These are phyloP conservation scores for Acrossocheilus fasciatus DNA, from an alignment of 2,797 vertebrate species.

Conservation along the genomic window DNA sequence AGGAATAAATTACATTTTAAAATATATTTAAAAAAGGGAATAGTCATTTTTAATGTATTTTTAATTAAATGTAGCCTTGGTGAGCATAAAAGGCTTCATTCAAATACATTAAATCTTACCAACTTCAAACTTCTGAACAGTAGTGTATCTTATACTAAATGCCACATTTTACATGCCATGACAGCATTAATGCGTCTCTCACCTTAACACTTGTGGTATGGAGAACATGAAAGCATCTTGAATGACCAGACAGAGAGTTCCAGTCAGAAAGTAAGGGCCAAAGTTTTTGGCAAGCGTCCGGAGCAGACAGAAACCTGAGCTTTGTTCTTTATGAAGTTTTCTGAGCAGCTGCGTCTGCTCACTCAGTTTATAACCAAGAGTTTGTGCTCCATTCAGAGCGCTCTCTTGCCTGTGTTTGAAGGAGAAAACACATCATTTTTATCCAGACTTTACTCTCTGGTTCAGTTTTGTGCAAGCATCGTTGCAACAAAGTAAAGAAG, in stretches of 20 bases:
- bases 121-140: neutral
- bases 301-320: conserved; percentile 69
- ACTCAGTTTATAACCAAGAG: conserved; percentile 49
- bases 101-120: neutral
- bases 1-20: neutral
- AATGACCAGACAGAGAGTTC: conserved; percentile 78
- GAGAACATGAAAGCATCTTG: conserved; percentile 85
- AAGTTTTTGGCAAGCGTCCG: conserved; percentile 76
- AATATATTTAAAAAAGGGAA: neutral
- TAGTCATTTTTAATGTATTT: neutral
- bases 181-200: conserved; percentile 22
- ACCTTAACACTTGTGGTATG: conserved; percentile 87
- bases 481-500: neutral
- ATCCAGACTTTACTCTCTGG: neutral
- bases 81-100: neutral
- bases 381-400: conserved; percentile 16
- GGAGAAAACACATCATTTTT: neutral
- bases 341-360: conserved; percentile 75
- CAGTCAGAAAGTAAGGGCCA: conserved; percentile 78
- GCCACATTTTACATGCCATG: neutral
- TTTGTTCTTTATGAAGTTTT: conserved; percentile 62
- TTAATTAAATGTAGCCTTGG: neutral
- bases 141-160: too few relatives aligned
- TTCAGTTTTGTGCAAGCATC: neutral
- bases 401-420: conserved; percentile 51